Percentiles rank a stretch among this genome's conserved stretches.
These are phyloP conservation scores for Deilephila porcellus DNA, from an alignment of 2,888 invertebrate species.

Conservation along the genomic window DNA sequence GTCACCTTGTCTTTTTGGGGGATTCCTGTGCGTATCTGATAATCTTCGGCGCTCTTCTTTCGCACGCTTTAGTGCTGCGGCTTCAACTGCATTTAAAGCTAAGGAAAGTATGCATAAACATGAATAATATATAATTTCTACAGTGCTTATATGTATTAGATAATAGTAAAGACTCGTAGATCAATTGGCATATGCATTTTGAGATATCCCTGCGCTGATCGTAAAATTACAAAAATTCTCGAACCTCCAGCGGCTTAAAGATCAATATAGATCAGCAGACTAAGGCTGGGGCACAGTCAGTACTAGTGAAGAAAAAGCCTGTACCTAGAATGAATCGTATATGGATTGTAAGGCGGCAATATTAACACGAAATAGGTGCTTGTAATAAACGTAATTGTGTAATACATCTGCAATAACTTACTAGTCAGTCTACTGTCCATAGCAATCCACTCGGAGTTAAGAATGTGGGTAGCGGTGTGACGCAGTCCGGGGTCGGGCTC, in stretches of 20 bases:
- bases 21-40: conserved; percentile 57
- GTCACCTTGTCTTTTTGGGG: conserved; percentile 67
- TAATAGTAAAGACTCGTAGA: not conserved
- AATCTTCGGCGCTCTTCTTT: conserved; percentile 77
- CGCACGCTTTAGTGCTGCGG: conserved; percentile 85
- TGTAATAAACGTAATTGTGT: no score
- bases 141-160: not conserved
- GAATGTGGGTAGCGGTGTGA: conserved; percentile 83
- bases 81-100: conserved; percentile 85
- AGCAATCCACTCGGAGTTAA: conserved; percentile 87
- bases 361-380: no score
- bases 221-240: no score
- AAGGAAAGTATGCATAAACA: conserved; percentile 38
- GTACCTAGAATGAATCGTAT: no score
- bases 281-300: no score
- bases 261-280: no score
- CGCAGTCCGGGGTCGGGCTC: conserved; percentile 88
- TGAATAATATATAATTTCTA: conserved; percentile 8
- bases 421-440: conserved; percentile 87
- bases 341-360: no score
- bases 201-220: no score
- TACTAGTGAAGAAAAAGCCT: no score
- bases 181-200: no score
- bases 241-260: no score
- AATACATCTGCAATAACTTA: conserved; percentile 50